A percentile compares a stretch with the other conserved stretches of the same genome.
Conservation (phyloP, 2,888 invertebrate species). For the Gisinianus flammeolus region DNA sequence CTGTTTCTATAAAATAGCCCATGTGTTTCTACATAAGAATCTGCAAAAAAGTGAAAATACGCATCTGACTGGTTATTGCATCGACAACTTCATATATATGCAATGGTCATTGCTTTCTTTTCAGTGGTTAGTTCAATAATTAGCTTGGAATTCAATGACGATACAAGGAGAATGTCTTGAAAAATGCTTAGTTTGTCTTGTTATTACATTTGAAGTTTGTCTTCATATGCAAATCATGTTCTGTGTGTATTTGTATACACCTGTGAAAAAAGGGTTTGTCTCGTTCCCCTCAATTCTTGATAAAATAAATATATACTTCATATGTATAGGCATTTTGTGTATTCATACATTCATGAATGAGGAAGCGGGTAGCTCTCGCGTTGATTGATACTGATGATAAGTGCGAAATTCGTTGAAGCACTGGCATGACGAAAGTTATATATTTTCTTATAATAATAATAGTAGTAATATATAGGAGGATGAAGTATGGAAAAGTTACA, state of each 20-base stretch:
- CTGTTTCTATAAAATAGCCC: no score
- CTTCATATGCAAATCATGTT: background rate
- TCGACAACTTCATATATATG: no score
- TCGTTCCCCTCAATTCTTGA: background rate
- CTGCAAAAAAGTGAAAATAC: no score
- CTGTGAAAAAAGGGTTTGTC: background rate
- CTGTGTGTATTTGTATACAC: background rate
- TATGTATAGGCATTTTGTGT: background rate
- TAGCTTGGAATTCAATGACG: slow-evolving; percentile 1
- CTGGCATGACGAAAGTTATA: no score
- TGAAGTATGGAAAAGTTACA: background rate
- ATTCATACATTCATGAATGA: background rate
- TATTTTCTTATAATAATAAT: background rate
- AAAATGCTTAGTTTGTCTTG: background rate
- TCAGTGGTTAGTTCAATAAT: background rate
- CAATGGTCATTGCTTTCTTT: background rate
- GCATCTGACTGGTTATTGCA: no score
- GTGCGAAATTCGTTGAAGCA: slow-evolving; percentile 1
- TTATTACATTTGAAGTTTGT: background rate
- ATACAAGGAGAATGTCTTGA: background rate
- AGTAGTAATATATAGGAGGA: background rate
- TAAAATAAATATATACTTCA: background rate
- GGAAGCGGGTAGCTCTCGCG: background rate
- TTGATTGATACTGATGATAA: slow-evolving; percentile 2
- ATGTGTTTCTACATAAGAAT: no score